Evolutionary conservation across 1,140 invertebrate genomes (phyloP).

Genomic region (Drosophila tsacasi): DNA sequence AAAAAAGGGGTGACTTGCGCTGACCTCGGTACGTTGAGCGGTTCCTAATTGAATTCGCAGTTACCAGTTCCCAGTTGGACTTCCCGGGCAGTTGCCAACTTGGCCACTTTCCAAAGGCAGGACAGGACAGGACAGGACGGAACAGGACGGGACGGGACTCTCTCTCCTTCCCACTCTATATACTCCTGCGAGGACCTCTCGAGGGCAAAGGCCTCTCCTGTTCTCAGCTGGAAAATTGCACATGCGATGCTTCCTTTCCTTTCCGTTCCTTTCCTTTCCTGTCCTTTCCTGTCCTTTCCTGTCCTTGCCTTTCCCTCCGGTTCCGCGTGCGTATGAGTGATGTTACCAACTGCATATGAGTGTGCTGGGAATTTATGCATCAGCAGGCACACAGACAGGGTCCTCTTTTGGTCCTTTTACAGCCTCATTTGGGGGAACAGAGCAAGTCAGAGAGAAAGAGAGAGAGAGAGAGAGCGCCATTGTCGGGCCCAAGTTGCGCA

Average conservation of each 20-base stretch:
- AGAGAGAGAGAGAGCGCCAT: constrained; percentile 50
- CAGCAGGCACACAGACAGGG: constrained; percentile 59
- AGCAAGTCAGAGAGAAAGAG: constrained; percentile 20
- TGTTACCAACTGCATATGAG: constrained; percentile 51
- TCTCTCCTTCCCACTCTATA: not conserved
- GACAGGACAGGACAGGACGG: not conserved
- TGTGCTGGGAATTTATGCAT: constrained; percentile 68
- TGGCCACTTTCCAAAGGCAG: constrained; percentile 42
- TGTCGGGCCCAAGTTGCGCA: constrained; percentile 81
- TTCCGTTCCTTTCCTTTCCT: not conserved
- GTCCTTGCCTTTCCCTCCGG: not conserved
- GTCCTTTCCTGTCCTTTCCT: not conserved
- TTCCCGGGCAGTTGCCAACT: constrained; percentile 28
- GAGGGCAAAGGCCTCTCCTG: constrained; percentile 46
- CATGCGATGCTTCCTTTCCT: constrained; percentile 5
- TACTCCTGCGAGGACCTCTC: constrained; percentile 1
- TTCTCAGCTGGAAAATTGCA: constrained; percentile 28
- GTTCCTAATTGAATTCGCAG: constrained; percentile 47
- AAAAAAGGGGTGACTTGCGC: constrained; percentile 6
- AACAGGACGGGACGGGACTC: not conserved
- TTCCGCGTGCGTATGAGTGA: constrained; percentile 55
- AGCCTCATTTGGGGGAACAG: constrained; percentile 61
- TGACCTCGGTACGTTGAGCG: constrained; percentile 33
- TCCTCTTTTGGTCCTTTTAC: constrained; percentile 63
- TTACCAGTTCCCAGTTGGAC: constrained; percentile 30